These are phyloP conservation scores for Oithona nana DNA, from an alignment of 2,888 invertebrate species.

Conservation along the genomic window DNA sequence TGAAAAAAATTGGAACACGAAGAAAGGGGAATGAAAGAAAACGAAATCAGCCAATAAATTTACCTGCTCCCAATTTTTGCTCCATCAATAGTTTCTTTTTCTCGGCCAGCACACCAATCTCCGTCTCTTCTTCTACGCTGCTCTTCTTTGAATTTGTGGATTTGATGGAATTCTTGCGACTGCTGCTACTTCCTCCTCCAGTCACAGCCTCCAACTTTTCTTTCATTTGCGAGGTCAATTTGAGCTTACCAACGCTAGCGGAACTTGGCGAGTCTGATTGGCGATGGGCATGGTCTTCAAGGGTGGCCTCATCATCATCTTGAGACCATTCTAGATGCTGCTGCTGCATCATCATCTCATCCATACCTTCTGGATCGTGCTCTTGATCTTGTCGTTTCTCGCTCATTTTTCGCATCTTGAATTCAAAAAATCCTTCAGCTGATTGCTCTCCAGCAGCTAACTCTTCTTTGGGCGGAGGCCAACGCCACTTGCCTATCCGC, in stretches of 20 bases:
- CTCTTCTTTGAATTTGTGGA: constrained; percentile 1
- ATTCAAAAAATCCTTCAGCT: constrained; percentile 47
- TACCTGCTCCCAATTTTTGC: constrained; percentile 45
- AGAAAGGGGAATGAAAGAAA: neutral
- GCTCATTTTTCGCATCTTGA: constrained; percentile 44
- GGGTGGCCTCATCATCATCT: neutral
- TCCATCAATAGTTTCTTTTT: constrained; percentile 65
- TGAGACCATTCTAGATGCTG: neutral
- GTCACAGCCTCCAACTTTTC: constrained; percentile 47
- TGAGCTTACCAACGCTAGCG: constrained; percentile 49
- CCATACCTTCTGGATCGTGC: no score
- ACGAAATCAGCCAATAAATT: constrained; percentile 13
- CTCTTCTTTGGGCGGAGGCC: constrained; percentile 65
- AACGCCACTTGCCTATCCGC: constrained; percentile 77
- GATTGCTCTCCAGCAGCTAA: constrained; percentile 42
- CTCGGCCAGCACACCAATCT: constrained; percentile 61
- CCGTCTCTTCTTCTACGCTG: constrained; percentile 22
- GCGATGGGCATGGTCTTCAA: neutral
- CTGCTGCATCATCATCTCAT: neutral
- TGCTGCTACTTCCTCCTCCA: constrained; percentile 23
- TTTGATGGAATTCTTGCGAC: constrained; percentile 18
- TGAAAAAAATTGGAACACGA: constrained; percentile 1
- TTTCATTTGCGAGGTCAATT: constrained; percentile 77
- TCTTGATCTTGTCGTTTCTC: neutral
- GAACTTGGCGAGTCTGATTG: neutral